Evolutionary conservation across 2,888 invertebrate genomes (phyloP).

Genomic region (Theretra japonica): DNA sequence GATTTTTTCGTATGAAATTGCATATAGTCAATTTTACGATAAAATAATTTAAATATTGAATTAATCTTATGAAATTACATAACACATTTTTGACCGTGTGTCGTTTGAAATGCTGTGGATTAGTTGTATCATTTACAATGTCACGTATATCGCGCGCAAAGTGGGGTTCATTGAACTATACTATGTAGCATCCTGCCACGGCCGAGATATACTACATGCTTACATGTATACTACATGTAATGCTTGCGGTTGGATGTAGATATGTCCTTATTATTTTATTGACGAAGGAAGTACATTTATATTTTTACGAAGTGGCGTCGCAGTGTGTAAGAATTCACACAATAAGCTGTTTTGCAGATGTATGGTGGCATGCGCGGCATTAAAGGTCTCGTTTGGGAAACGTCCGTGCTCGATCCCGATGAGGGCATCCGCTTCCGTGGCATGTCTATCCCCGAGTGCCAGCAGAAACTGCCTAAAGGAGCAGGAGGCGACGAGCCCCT

Average conservation of each 20-base stretch:
- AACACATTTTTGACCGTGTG: not conserved
- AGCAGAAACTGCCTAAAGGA: slow-evolving; percentile 89
- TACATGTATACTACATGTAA: not conserved
- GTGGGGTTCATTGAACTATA: slow-evolving; percentile 17
- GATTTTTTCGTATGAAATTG: too few relatives aligned
- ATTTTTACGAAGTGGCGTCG: too few relatives aligned
- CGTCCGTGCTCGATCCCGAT: slow-evolving; percentile 96
- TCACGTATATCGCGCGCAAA: slow-evolving; percentile 5
- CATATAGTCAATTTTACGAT: not conserved
- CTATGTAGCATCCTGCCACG: not conserved
- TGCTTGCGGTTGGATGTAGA: not conserved
- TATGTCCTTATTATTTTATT: not conserved
- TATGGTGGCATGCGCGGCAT: slow-evolving; percentile 99
- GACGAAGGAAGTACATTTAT: too few relatives aligned
- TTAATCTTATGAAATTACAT: not conserved
- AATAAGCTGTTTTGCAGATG: slow-evolving; percentile 83
- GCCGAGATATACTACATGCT: not conserved
- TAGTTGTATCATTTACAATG: slow-evolving; percentile 10
- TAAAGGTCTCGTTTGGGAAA: slow-evolving; percentile 97
- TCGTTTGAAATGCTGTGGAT: not conserved
- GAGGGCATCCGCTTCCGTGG: slow-evolving; percentile 98
- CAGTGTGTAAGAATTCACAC: not conserved
- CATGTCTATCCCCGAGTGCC: slow-evolving; percentile 93
- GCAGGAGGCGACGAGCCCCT: slow-evolving; percentile 88
- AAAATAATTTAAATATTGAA: not conserved